phyloP scores from a whole-genome alignment of 53 echinoderm and acorn worm species.

The Stichopus horrens region DNA sequence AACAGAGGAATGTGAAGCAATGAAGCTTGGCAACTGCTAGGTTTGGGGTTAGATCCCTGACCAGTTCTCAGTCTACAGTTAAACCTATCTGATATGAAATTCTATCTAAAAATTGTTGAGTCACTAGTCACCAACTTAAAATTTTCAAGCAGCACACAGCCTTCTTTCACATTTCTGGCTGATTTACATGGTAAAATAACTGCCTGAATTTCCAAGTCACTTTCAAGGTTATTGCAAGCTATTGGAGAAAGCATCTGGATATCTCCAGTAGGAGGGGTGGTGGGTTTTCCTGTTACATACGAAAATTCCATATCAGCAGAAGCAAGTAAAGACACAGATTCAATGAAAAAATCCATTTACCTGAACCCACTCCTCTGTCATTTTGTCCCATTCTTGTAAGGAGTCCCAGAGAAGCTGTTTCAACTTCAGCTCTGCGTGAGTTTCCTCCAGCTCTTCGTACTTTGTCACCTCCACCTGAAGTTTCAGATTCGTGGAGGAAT shows the following conservation, averaged over 20 bases:
- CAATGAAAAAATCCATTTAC: constrained; percentile 40
- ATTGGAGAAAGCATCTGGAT: not conserved
- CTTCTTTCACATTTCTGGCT: too few species aligned
- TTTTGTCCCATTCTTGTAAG: constrained; percentile 88
- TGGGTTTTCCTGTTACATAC: not conserved
- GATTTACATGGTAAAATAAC: too few species aligned
- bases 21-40: too few species aligned
- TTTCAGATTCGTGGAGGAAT: not conserved
- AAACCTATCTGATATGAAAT: too few species aligned
- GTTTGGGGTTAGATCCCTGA: too few species aligned
- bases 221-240: not conserved
- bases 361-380: constrained; percentile 76
- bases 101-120: too few species aligned
- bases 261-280: too few species aligned
- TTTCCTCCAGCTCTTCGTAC: constrained; percentile 97
- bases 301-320: not conserved
- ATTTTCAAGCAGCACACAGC: too few species aligned
- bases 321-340: too few species aligned
- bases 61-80: too few species aligned
- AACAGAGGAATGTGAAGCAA: too few species aligned
- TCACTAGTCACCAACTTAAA: too few species aligned
- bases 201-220: not conserved
- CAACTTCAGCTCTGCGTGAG: constrained; percentile 92
- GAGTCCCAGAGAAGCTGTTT: constrained; percentile 98
- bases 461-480: constrained; percentile 90